phyloP scores from a whole-genome alignment of 2,113 vertebrate species.

The Microtus ochrogaster region DNA sequence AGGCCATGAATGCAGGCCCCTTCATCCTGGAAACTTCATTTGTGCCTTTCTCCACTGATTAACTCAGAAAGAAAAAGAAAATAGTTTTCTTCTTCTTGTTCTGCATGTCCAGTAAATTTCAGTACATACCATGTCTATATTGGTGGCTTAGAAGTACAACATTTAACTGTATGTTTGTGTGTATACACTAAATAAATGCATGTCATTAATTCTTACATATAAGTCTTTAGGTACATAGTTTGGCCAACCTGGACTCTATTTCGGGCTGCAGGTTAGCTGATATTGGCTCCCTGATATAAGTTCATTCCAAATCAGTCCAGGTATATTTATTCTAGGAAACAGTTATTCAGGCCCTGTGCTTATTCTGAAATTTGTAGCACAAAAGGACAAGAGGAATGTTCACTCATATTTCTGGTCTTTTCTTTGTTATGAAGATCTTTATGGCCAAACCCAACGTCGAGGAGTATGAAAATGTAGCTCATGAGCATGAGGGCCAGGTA shows the following conservation, averaged over 20 bases:
- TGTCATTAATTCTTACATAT: not conserved
- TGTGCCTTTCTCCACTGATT: not conserved
- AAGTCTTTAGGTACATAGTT: not conserved
- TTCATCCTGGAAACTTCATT: not conserved
- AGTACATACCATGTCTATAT: not conserved
- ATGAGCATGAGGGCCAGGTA: not conserved
- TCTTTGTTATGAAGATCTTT: not conserved
- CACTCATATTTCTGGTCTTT: not conserved
- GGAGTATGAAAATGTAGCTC: not conserved
- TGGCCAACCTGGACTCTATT: not conserved
- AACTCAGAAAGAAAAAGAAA: slow-evolving; percentile 51
- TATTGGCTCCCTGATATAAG: not conserved
- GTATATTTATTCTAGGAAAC: not conserved
- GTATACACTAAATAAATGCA: not conserved
- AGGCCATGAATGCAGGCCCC: not conserved
- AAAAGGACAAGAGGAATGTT: not conserved
- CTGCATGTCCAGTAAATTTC: not conserved
- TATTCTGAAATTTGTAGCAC: not conserved
- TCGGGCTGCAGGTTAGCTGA: not conserved
- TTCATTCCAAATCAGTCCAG: not conserved
- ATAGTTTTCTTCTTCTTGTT: not conserved
- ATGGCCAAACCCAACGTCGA: not conserved
- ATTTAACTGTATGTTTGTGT: not conserved
- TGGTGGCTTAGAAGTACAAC: not conserved
- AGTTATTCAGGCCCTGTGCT: rapidly evolving